Conservation (phyloP, 1,140 invertebrate genomes). For the Drosophila sechellia region DNA sequence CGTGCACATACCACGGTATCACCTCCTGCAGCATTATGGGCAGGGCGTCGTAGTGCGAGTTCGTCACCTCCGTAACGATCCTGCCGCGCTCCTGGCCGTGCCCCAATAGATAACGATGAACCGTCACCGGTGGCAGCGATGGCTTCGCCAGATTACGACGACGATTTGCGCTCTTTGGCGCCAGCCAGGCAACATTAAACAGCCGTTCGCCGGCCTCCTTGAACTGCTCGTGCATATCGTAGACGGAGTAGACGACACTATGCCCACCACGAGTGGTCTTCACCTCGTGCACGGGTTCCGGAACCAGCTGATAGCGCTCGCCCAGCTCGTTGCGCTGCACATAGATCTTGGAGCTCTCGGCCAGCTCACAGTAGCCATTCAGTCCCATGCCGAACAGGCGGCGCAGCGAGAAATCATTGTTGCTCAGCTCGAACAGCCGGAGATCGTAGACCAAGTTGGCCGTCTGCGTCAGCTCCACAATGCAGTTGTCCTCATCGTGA, state of each 20-base stretch:
- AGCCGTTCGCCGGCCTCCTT: slow-evolving; percentile 84
- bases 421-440: slow-evolving; percentile 86
- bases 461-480: slow-evolving; percentile 92
- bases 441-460: slow-evolving; percentile 95
- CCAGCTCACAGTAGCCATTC: slow-evolving; percentile 91
- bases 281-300: slow-evolving; percentile 86
- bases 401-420: slow-evolving; percentile 92
- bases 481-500: slow-evolving; percentile 86
- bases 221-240: slow-evolving; percentile 86
- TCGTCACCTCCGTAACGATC: slow-evolving; percentile 92
- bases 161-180: slow-evolving; percentile 73
- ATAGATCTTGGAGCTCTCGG: slow-evolving; percentile 91
- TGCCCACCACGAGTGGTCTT: slow-evolving; percentile 89
- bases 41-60: slow-evolving; percentile 90
- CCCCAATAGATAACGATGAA: slow-evolving; percentile 93
- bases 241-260: slow-evolving; percentile 88
- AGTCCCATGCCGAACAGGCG: slow-evolving; percentile 94
- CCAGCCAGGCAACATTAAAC: slow-evolving; percentile 88
- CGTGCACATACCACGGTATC: slow-evolving; percentile 96
- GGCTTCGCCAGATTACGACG: slow-evolving; percentile 84
- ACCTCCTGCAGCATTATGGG: slow-evolving; percentile 91
- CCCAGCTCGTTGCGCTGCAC: slow-evolving; percentile 90
- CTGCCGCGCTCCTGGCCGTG: slow-evolving; percentile 94
- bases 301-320: slow-evolving; percentile 81
- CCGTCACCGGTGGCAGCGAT: slow-evolving; percentile 88